Evolutionary conservation across 2,797 vertebrate genomes (phyloP).

Genomic region (Enteromius argenteus): DNA sequence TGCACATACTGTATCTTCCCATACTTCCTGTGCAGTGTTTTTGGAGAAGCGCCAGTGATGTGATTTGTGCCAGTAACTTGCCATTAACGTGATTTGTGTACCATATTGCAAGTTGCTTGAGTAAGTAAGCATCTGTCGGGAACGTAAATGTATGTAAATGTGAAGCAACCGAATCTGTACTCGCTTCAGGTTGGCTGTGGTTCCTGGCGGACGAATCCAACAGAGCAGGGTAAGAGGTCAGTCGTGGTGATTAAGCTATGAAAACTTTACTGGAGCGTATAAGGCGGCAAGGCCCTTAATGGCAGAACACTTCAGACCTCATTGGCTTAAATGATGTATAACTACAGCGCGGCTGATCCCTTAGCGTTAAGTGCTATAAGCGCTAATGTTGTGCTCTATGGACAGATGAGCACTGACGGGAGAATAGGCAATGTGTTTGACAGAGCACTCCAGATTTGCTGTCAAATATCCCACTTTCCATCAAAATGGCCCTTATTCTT

Average conservation of each 20-base stretch:
- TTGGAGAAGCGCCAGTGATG: constrained; percentile 13
- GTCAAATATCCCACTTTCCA: constrained; percentile 5
- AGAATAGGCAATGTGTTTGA: constrained; percentile 29
- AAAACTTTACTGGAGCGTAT: constrained; percentile 34
- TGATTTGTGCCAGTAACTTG: constrained; percentile 33
- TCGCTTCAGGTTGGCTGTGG: not conserved
- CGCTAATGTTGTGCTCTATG: constrained; percentile 9
- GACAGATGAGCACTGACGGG: constrained; percentile 19
- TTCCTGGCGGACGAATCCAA: not conserved
- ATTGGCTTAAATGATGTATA: constrained; percentile 36
- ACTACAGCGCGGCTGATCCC: constrained; percentile 3
- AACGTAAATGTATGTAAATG: constrained; percentile 24
- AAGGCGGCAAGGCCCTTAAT: constrained; percentile 8
- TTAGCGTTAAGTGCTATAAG: constrained; percentile 5
- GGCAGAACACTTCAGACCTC: constrained; percentile 29
- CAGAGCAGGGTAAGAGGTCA: constrained; percentile 23
- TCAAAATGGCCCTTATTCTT: not conserved
- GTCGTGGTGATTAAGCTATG: constrained; percentile 29
- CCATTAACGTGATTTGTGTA: constrained; percentile 26
- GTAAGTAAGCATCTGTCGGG: constrained; percentile 26
- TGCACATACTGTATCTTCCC: not conserved
- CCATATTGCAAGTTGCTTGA: constrained; percentile 5
- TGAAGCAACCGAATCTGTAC: not conserved
- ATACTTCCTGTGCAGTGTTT: not conserved
- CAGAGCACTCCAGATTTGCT: constrained; percentile 22